Percentiles rank a stretch among this genome's conserved stretches.
Conservation (phyloP, 2,888 invertebrate species). For the Hydrotaea diabolus region DNA sequence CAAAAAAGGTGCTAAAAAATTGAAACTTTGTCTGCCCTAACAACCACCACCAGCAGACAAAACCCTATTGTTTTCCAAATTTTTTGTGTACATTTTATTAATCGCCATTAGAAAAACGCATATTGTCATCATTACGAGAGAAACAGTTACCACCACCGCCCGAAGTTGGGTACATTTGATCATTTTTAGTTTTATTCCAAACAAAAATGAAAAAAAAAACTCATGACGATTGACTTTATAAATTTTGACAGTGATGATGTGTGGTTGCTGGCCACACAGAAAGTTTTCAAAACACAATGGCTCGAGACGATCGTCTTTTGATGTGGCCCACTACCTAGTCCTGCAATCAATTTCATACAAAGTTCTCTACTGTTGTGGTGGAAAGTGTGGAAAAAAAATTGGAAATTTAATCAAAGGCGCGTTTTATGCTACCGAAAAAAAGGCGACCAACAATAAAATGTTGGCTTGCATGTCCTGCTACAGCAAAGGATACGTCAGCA, state of each 20-base stretch:
- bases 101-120: neutral
- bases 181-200: no score
- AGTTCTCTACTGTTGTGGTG: neutral
- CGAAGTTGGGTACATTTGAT: no score
- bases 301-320: neutral
- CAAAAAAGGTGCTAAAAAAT: no score
- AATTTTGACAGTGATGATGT: conserved; percentile 5
- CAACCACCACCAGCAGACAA: no score
- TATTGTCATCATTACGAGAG: neutral
- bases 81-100: no score
- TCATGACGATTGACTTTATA: neutral
- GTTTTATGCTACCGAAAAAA: no score
- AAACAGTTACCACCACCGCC: neutral
- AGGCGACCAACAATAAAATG: neutral
- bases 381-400: neutral
- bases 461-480: neutral
- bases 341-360: neutral
- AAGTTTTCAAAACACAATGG: neutral
- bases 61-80: no score
- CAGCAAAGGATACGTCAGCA: neutral
- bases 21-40: no score
- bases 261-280: neutral
- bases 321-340: neutral
- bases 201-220: no score
- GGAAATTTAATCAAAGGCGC: neutral